Evolutionary conservation across 2,113 vertebrate genomes (phyloP), one percentile per base, ranked within the genome.

Genomic region (Notechis scutatus): DNA sequence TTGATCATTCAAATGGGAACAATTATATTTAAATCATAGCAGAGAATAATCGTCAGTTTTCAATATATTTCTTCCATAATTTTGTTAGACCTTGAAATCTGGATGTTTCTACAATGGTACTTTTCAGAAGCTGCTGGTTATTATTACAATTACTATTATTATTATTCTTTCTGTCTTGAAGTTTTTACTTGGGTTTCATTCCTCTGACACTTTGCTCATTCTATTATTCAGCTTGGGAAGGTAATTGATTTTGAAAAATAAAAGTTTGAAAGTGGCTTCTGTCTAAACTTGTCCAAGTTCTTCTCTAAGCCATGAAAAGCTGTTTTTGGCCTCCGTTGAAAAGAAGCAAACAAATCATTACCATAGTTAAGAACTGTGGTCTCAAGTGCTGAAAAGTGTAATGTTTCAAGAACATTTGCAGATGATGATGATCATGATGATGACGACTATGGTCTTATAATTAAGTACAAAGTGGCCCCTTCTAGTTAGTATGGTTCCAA

Each of bases 31-130:
- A 4, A 34, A 64, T 74, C 47, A 81, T 88, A 87, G 85, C 54
- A 55, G 90, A 92, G 54, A 34, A n/a, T 50, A 93, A n/a, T 8
- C 2, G 87, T 93, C 47, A 47, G 92, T 90, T 59, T 29, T 50
- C 57, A 18, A 93, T 45, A 24, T 88, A 89, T 88, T 92, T 91
- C 81, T 90, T 54, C 93, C 94, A 90, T 64, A 85, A 87, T 96
- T 96, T 8, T 59, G 74, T 85, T 57, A 91, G 57, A 23, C 64
- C 91, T 95, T 93, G 96, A 95, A 93, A 94, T 92, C 91, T 9
- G 91, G 91, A 92, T 69, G 74, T 12, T 90, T 47, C 86, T 81
- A 74, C 4, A 18, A 59, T 90, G 54, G 89, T 61, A 52, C 81
- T 90, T 93, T 94, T 94, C 29, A 56, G 93, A 90, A 52, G 18